Evolutionary conservation across 2,888 invertebrate genomes (phyloP).

Genomic region (Branchinecta sandiegonensis): DNA sequence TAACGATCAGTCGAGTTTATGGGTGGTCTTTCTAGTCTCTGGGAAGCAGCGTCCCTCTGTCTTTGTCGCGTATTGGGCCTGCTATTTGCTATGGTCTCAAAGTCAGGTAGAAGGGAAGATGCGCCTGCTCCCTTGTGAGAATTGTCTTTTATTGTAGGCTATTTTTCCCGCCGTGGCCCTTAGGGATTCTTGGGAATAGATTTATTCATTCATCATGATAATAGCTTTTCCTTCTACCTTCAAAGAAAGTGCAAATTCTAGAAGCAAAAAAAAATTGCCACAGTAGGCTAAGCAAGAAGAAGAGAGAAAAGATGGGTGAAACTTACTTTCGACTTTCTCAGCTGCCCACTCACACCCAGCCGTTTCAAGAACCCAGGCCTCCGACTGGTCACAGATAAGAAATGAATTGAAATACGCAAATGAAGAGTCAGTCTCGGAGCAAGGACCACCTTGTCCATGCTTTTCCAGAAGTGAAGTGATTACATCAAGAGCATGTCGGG

Average conservation of each 20-base stretch:
- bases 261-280: too few species aligned
- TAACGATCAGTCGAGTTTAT: too few species aligned
- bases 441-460: constrained; percentile 57
- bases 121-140: too few species aligned
- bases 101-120: too few species aligned
- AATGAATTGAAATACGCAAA: constrained; percentile 58
- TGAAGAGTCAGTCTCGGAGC: constrained; percentile 43
- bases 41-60: too few species aligned
- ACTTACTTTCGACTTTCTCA: constrained; percentile 45
- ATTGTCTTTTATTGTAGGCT: too few species aligned
- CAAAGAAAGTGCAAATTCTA: too few species aligned
- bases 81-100: too few species aligned
- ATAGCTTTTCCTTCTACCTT: neutral
- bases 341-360: constrained; percentile 64
- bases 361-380: constrained; percentile 60
- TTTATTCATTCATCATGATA: neutral
- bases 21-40: too few species aligned
- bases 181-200: constrained; percentile 18
- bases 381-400: constrained; percentile 51
- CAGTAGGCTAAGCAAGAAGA: too few species aligned
- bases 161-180: too few species aligned
- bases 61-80: too few species aligned
- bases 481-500: constrained; percentile 49
- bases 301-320: constrained; percentile 2
- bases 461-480: constrained; percentile 49